Evolutionary conservation across 2,113 vertebrate genomes (phyloP).

Genomic region (Neotragus pygmaeus): DNA sequence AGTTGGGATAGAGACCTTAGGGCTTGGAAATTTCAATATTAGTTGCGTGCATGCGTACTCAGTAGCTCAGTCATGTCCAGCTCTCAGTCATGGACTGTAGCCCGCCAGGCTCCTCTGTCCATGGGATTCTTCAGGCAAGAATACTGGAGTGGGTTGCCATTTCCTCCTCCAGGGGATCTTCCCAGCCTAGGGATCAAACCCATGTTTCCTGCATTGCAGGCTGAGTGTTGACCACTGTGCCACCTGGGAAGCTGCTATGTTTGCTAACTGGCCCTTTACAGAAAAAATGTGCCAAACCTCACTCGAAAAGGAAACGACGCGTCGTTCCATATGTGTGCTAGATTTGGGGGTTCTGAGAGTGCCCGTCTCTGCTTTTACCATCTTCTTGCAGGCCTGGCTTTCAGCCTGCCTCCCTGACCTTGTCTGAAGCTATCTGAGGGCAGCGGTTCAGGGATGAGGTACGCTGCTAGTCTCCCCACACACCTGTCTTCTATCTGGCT

Average conservation of each 20-base stretch:
- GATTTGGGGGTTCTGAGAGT: background rate
- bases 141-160: background rate
- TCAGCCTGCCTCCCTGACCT: too few species aligned
- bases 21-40: background rate
- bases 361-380: background rate
- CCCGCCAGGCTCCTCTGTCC: background rate
- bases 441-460: background rate
- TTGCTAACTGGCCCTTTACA: background rate
- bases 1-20: background rate
- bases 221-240: background rate
- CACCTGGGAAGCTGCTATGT: background rate
- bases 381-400: background rate
- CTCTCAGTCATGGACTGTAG: background rate
- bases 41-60: rapidly evolving
- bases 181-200: background rate
- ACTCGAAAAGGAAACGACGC: background rate
- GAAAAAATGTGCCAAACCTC: background rate
- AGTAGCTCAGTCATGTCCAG: background rate
- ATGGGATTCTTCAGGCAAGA: background rate
- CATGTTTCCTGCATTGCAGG: background rate
- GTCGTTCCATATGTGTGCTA: rapidly evolving
- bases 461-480: background rate
- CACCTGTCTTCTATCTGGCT: background rate
- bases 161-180: background rate
- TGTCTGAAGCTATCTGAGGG: background rate